phyloP scores from a whole-genome alignment of 2,888 invertebrate genomes.

The Folsomia candida region DNA sequence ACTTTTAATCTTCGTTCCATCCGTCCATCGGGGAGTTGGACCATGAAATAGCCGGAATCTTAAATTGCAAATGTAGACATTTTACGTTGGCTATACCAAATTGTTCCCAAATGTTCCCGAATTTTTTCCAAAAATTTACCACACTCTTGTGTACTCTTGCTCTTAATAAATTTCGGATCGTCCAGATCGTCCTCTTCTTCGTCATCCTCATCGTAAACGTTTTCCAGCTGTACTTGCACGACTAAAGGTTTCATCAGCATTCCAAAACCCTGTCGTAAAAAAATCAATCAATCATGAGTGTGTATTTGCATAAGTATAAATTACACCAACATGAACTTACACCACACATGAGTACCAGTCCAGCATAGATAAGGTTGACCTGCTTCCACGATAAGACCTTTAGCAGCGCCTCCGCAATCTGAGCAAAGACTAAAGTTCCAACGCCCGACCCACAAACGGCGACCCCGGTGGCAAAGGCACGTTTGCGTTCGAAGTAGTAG shows the following conservation, averaged over 20 bases:
- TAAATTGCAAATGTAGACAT: too few relatives aligned
- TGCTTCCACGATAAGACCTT: neutral
- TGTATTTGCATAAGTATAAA: neutral
- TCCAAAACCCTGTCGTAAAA: neutral
- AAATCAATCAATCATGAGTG: neutral
- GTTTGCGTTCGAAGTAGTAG: conserved; percentile 4
- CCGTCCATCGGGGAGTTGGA: neutral
- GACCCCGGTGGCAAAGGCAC: neutral
- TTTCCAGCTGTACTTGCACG: neutral
- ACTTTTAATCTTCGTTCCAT: neutral
- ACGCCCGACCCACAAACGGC: conserved; percentile 1
- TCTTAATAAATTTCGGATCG: neutral
- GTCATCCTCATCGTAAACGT: neutral
- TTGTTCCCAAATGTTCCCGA: neutral
- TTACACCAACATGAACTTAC: too few relatives aligned
- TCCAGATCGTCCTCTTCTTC: neutral
- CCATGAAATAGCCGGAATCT: too few relatives aligned
- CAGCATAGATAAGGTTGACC: neutral
- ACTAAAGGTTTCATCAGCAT: neutral
- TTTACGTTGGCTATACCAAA: too few relatives aligned
- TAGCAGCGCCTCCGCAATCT: neutral
- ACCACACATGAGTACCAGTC: neutral
- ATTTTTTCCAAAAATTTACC: too few relatives aligned
- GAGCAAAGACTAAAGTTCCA: neutral
- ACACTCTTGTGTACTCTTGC: too few relatives aligned